Evolutionary conservation across 2,113 vertebrate genomes (phyloP).

Genomic region (Acinonyx jubatus): DNA sequence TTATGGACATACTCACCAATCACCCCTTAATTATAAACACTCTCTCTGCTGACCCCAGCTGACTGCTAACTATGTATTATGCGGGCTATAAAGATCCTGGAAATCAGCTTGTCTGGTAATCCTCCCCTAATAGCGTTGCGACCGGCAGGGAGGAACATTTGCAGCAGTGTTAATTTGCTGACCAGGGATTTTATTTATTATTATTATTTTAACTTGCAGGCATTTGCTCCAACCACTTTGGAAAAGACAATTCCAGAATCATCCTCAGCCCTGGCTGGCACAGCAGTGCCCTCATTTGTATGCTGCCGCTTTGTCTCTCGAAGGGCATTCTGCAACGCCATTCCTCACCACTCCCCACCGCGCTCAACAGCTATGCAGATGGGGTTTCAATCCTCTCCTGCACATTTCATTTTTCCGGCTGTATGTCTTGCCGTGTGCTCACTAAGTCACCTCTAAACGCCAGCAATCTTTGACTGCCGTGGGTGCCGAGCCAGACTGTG

Average conservation of each 20-base stretch:
- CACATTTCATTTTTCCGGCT: slow-evolving; percentile 67
- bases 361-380: slow-evolving; percentile 23
- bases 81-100: neutral
- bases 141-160: neutral
- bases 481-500: neutral
- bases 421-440: slow-evolving; percentile 46
- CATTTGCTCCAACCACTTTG: neutral
- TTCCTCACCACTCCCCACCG: slow-evolving; percentile 50
- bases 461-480: neutral
- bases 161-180: slow-evolving; percentile 20
- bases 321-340: slow-evolving; percentile 50
- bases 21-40: neutral
- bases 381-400: slow-evolving; percentile 34
- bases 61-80: neutral
- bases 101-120: neutral
- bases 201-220: neutral
- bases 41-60: neutral
- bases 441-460: slow-evolving; percentile 66
- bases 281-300: slow-evolving; percentile 62
- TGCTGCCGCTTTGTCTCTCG: slow-evolving; percentile 27
- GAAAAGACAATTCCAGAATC: slow-evolving; percentile 32
- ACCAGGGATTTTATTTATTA: neutral
- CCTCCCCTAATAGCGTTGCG: neutral
- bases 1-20: neutral
- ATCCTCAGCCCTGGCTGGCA: neutral